phyloP scores from a whole-genome alignment of 2,113 vertebrate genomes.

The Mohoua ochrocephala region DNA sequence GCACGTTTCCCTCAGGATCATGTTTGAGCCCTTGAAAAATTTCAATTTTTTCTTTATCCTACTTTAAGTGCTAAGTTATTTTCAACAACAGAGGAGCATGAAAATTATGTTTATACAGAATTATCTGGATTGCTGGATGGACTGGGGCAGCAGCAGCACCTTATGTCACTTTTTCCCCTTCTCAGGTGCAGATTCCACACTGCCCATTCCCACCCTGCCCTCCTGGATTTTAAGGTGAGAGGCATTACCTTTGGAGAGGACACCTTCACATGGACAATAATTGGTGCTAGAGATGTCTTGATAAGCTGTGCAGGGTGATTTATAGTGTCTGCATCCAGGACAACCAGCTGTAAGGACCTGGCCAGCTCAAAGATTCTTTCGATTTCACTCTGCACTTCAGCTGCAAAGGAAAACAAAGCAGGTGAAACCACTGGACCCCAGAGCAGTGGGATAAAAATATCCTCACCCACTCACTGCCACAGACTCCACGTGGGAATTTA shows the following conservation, averaged over 20 bases:
- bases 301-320: slow-evolving; percentile 96
- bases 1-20: neutral
- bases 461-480: neutral
- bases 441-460: neutral
- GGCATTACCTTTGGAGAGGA: slow-evolving; percentile 93
- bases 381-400: slow-evolving; percentile 97
- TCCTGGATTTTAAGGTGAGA: neutral
- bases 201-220: neutral
- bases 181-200: neutral
- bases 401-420: slow-evolving; percentile 59
- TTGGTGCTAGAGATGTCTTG: slow-evolving; percentile 97
- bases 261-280: slow-evolving; percentile 97
- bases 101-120: neutral
- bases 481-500: neutral
- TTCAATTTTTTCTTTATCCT: neutral
- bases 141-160: neutral
- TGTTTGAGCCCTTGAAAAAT: neutral
- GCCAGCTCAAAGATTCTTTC: slow-evolving; percentile 97
- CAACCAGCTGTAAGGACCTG: slow-evolving; percentile 92
- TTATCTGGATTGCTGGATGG: neutral
- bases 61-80: neutral
- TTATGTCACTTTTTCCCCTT: neutral
- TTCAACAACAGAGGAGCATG: neutral
- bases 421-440: neutral
- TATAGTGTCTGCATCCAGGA: slow-evolving; percentile 96